These are phyloP conservation scores for Tryphoninae sp. DNA, from an alignment of 2,888 invertebrate species.

Conservation along the genomic window DNA sequence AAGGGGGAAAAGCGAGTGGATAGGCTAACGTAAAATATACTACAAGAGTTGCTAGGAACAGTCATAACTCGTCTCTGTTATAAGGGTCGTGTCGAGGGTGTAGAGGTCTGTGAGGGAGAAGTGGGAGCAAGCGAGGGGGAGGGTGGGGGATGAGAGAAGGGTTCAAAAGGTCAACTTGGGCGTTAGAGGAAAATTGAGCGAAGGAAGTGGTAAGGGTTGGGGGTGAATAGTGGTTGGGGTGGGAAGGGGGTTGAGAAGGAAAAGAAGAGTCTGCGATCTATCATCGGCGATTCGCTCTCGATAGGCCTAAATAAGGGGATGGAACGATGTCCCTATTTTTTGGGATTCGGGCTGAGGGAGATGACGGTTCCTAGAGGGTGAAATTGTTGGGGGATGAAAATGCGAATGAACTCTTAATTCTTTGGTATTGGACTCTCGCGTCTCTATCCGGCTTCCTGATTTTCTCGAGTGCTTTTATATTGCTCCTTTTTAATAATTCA, in stretches of 20 bases:
- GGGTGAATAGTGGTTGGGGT: not conserved
- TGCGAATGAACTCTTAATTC: slow-evolving; percentile 42
- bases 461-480: slow-evolving; percentile 13
- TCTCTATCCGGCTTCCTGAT: not conserved
- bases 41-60: slow-evolving; percentile 25
- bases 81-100: slow-evolving; percentile 5
- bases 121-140: not conserved
- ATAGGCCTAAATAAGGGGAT: slow-evolving; percentile 26
- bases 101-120: not conserved
- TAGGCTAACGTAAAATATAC: slow-evolving; percentile 21
- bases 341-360: slow-evolving; percentile 11
- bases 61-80: slow-evolving; percentile 35
- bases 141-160: not conserved
- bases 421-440: not conserved
- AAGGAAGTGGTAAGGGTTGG: not conserved
- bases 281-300: slow-evolving; percentile 41
- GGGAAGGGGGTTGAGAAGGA: not conserved
- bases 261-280: slow-evolving; percentile 35
- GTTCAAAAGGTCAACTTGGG: slow-evolving; percentile 38
- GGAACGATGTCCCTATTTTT: slow-evolving; percentile 22
- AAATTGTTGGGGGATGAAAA: not conserved
- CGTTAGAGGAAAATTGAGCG: not conserved
- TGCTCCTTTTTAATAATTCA: not conserved
- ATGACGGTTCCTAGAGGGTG: not conserved
- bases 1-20: slow-evolving; percentile 5